Evolutionary conservation across 2,113 vertebrate genomes (phyloP).

Genomic region (Mola mola): DNA sequence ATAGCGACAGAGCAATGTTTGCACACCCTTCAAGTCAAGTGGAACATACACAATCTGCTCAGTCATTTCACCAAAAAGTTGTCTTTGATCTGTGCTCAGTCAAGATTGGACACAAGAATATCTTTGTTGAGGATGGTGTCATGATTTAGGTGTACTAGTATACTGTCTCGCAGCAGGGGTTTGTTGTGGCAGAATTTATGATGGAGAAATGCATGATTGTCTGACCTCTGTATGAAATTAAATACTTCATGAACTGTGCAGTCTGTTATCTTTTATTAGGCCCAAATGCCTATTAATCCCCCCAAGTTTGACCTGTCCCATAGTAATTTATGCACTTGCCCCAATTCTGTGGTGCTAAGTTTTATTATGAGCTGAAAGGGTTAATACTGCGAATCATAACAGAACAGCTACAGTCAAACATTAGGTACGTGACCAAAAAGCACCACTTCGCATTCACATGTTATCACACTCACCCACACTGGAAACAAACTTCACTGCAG

Average conservation of each 20-base stretch:
- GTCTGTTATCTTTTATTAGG: neutral
- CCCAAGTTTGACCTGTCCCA: neutral
- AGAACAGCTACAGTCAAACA: slow-evolving; percentile 40
- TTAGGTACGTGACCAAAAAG: slow-evolving; percentile 48
- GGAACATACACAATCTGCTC: slow-evolving; percentile 40
- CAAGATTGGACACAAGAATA: slow-evolving; percentile 23
- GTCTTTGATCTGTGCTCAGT: slow-evolving; percentile 13
- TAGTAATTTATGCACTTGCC: neutral
- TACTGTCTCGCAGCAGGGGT: slow-evolving; percentile 23
- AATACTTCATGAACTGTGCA: neutral
- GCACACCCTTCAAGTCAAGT: slow-evolving; percentile 44
- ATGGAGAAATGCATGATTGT: slow-evolving; percentile 45
- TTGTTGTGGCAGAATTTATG: neutral
- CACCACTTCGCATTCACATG: slow-evolving; percentile 63
- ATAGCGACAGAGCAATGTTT: slow-evolving; percentile 48
- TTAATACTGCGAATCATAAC: slow-evolving; percentile 61
- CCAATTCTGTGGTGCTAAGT: neutral
- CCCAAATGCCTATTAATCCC: neutral
- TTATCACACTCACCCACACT: slow-evolving; percentile 54
- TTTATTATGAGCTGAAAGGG: slow-evolving; percentile 32
- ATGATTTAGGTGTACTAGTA: slow-evolving; percentile 4
- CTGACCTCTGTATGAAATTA: slow-evolving; percentile 10
- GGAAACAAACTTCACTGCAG: slow-evolving; percentile 50
- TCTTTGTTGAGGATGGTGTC: slow-evolving; percentile 41
- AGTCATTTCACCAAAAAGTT: slow-evolving; percentile 31